Percentiles rank a stretch among this genome's conserved stretches.
These are phyloP conservation scores for Hemichromis elongatus DNA, from an alignment of 2,113 vertebrate species.

Conservation along the genomic window DNA sequence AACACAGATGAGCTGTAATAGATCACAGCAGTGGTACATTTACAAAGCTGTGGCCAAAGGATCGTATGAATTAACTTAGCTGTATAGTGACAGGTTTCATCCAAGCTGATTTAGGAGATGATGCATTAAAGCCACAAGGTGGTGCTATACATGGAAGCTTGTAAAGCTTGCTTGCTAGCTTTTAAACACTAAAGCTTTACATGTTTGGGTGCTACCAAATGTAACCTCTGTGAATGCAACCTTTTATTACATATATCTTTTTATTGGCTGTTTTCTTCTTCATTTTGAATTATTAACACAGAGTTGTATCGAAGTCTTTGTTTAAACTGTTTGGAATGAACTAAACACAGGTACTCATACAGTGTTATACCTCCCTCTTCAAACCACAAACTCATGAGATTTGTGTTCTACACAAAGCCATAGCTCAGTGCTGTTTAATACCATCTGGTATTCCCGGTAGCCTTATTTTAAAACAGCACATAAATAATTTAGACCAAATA, in stretches of 20 bases:
- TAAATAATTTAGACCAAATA: too few species aligned
- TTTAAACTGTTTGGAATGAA: not conserved
- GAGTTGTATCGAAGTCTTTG: not conserved
- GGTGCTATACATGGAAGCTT: not conserved
- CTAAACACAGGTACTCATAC: fast-evolving
- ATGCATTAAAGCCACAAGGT: not conserved
- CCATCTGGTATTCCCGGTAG: not conserved
- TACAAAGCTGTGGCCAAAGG: fast-evolving
- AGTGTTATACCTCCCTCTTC: fast-evolving
- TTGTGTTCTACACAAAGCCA: not conserved
- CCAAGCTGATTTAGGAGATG: not conserved
- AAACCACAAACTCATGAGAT: not conserved
- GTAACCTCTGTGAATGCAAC: not conserved
- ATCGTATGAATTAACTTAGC: not conserved
- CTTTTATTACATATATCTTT: not conserved
- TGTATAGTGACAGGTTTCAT: fast-evolving
- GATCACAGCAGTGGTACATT: not conserved
- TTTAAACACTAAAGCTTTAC: fast-evolving
- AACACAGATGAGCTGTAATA: fast-evolving
- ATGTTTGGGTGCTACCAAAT: not conserved
- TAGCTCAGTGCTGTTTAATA: not conserved
- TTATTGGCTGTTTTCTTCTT: not conserved
- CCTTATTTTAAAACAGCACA: not conserved
- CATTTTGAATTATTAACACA: not conserved
- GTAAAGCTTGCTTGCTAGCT: not conserved